Conservation (phyloP, 1,140 invertebrate species). For the Hirudo medicinalis region DNA sequence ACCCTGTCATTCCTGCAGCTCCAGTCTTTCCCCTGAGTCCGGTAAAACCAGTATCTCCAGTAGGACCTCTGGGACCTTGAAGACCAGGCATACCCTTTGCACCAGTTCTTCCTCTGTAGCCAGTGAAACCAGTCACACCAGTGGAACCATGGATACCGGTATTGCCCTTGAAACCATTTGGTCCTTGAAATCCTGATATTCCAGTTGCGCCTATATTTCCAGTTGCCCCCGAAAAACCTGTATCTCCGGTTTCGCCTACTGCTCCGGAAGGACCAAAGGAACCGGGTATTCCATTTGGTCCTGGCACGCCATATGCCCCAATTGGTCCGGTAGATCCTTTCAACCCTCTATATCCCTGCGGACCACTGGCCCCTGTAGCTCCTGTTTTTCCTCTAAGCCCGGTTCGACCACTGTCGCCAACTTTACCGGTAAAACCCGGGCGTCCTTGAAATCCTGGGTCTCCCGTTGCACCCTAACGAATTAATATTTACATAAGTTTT, state of each 20-base stretch:
- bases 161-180: neutral
- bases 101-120: neutral
- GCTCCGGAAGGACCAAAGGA: neutral
- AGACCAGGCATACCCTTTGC: neutral
- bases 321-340: slow-evolving; percentile 5
- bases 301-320: slow-evolving; percentile 8
- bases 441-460: neutral
- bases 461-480: neutral
- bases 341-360: neutral
- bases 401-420: neutral
- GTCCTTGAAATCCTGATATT: neutral
- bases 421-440: neutral
- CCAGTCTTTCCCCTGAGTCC: slow-evolving; percentile 12
- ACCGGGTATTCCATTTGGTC: neutral
- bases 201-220: neutral
- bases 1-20: slow-evolving; percentile 6
- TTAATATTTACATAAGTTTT: too few relatives aligned
- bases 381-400: slow-evolving; percentile 2
- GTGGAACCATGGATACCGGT: neutral
- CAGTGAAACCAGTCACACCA: neutral
- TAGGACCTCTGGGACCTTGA: slow-evolving; percentile 1
- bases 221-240: neutral
- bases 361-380: neutral
- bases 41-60: slow-evolving; percentile 8
- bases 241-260: neutral